Percentiles rank a stretch among this genome's conserved stretches.
Evolutionary conservation across 2,113 vertebrate genomes (phyloP).

Genomic region (Lota lota): DNA sequence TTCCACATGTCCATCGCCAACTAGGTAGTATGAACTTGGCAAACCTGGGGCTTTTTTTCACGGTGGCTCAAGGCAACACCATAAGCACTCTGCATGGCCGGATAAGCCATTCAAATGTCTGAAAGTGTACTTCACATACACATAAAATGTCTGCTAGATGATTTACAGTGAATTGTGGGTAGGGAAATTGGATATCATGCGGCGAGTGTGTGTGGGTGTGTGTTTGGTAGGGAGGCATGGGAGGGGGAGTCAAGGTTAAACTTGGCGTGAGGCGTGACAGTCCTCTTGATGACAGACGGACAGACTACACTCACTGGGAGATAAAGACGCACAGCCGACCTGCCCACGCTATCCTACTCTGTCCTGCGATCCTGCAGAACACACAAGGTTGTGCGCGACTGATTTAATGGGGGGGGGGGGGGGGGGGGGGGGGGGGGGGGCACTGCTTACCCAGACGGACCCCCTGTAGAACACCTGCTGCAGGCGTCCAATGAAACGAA

Average conservation of each 20-base stretch:
- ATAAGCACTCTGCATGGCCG: constrained; percentile 12
- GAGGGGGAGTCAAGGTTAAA: not conserved
- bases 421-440: no score
- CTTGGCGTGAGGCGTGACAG: not conserved
- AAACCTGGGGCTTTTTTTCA: not conserved
- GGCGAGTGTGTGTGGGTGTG: no score
- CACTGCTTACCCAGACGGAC: no score
- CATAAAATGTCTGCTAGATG: no score
- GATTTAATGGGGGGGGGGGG: no score
- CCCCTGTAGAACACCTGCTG: no score
- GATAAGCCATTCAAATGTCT: not conserved
- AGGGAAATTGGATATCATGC: not conserved
- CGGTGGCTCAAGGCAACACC: constrained; percentile 40
- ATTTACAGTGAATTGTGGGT: not conserved
- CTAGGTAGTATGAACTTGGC: constrained; percentile 24
- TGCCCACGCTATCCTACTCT: constrained; percentile 24
- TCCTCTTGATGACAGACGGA: not conserved
- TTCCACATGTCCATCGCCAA: constrained; percentile 9
- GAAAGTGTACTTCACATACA: not conserved
- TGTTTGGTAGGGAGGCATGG: not conserved
- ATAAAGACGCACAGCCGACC: constrained; percentile 27
- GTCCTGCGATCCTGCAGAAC: constrained; percentile 17
- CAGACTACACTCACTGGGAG: not conserved
- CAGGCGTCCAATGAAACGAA: no score
- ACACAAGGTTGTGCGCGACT: constrained; percentile 21